phyloP scores from a whole-genome alignment of 2,797 vertebrate species.

The Lithobates sylvaticus region DNA sequence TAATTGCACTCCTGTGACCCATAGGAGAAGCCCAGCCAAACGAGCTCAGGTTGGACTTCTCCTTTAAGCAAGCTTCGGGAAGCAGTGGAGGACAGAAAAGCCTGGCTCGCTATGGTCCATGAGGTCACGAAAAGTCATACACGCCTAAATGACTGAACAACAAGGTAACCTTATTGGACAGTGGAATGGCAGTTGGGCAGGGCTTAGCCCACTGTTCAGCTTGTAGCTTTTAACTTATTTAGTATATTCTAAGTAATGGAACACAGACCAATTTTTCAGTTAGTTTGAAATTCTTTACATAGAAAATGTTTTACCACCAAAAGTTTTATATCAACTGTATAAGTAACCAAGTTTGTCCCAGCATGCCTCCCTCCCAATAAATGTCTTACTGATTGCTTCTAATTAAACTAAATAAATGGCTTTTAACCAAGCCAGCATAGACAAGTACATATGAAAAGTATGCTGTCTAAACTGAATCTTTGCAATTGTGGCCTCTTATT shows the following conservation, averaged over 20 bases:
- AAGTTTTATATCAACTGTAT: neutral
- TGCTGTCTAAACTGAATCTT: slow-evolving; percentile 23
- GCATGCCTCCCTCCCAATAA: neutral
- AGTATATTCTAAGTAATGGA: neutral
- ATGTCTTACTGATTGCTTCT: neutral
- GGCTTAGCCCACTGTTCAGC: too few relatives aligned
- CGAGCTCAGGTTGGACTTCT: too few relatives aligned
- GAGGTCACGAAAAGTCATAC: too few relatives aligned
- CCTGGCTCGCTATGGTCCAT: too few relatives aligned
- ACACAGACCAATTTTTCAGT: neutral
- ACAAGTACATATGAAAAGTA: slow-evolving; percentile 35
- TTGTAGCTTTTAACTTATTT: too few relatives aligned
- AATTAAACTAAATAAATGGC: slow-evolving; percentile 22
- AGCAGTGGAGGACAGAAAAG: too few relatives aligned
- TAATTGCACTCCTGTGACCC: too few relatives aligned
- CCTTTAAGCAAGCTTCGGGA: too few relatives aligned
- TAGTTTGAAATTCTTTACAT: neutral
- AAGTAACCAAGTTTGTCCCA: neutral
- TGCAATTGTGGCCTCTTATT: slow-evolving; percentile 35
- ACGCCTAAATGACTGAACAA: too few relatives aligned
- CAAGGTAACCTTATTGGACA: neutral
- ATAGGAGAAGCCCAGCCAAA: too few relatives aligned
- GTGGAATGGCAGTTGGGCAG: neutral
- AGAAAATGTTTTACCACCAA: neutral
- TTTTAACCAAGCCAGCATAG: slow-evolving; percentile 17